phyloP scores from a whole-genome alignment of 2,888 invertebrate species.

The Synanthedon formicaeformis region DNA sequence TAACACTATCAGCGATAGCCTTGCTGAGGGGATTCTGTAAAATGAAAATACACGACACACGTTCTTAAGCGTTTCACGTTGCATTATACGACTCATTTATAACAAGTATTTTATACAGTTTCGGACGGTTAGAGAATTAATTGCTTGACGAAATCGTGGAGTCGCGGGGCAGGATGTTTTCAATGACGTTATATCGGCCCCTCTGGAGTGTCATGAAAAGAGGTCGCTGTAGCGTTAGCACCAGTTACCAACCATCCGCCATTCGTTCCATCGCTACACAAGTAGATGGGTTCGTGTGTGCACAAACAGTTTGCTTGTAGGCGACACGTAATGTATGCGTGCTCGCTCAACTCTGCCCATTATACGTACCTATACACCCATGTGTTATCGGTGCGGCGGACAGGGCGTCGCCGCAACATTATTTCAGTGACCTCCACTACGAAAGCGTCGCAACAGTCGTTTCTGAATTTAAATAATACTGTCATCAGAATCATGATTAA shows the following conservation, averaged over 20 bases:
- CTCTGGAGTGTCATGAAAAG: conserved; percentile 43
- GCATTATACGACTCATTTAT: too few species aligned
- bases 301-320: conserved; percentile 45
- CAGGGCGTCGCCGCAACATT: conserved; percentile 44
- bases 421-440: conserved; percentile 35
- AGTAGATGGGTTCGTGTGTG: conserved; percentile 23
- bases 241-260: conserved; percentile 24
- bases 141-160: neutral
- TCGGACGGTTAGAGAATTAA: too few species aligned
- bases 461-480: too few species aligned
- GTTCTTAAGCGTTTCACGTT: too few species aligned
- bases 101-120: too few species aligned
- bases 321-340: conserved; percentile 59
- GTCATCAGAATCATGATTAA: conserved; percentile 4
- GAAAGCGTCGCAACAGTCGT: neutral
- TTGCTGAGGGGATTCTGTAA: conserved; percentile 57
- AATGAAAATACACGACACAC: conserved; percentile 14
- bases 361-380: conserved; percentile 24
- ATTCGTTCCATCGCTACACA: conserved; percentile 39
- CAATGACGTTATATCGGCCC: conserved; percentile 2
- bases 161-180: conserved; percentile 9
- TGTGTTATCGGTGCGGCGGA: conserved; percentile 36
- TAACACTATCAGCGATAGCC: conserved; percentile 66
- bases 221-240: conserved; percentile 51
- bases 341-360: conserved; percentile 34